Evolutionary conservation across 2,888 invertebrate genomes (phyloP), one percentile per base, ranked within the genome.

Genomic region (Sarcophaga subvicina): DNA sequence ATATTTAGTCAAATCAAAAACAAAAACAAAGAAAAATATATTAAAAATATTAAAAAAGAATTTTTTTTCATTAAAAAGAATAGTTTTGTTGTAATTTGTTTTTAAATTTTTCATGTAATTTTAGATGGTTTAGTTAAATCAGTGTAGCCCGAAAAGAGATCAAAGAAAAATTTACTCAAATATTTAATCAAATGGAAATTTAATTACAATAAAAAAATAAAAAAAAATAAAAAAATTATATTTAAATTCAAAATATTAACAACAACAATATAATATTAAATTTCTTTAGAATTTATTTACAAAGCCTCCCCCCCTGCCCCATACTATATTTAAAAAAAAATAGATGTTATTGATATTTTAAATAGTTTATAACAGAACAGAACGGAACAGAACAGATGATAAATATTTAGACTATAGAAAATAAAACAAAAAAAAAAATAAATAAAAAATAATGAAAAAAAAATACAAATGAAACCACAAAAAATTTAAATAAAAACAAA

Each of bases 261-360:
- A 45, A 47, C 64, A 72, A 54, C 17, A 54, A 54, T 14, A 14
- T 54, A 54, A 54, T 60, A 64, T 75, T 17, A 6, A 71, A 80
- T 77, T 86, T 78, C 70, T 83, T 77, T 49, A 84, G 77, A 62
- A 72, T 72, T 60, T 78, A 85, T 79, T 84, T 87, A 83, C 82
- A 80, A 54, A 54, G 10, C 14, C 14, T 17, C 17, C 54, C 17
- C 37, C 2, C 37, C 37, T 37, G 37, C 8, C 37, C 37, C 10
- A 37, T 37, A 37, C 2, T 37, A 37, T 37, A 37, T 37, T 37
- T 6, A 37, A 37, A 37, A 37, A 37, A 37, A 37, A 54, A 14
- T 87, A 85, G 81, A 87, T 85, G 85, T 87, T 85, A 83, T 80
- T 77, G 64, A 77, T 82, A 87, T 82, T 87, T 87, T 76, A 72